Percentiles rank a stretch among this genome's conserved stretches.
phyloP scores from a whole-genome alignment of 2,797 vertebrate genomes.

The Oryzias dopingdopingensis region DNA sequence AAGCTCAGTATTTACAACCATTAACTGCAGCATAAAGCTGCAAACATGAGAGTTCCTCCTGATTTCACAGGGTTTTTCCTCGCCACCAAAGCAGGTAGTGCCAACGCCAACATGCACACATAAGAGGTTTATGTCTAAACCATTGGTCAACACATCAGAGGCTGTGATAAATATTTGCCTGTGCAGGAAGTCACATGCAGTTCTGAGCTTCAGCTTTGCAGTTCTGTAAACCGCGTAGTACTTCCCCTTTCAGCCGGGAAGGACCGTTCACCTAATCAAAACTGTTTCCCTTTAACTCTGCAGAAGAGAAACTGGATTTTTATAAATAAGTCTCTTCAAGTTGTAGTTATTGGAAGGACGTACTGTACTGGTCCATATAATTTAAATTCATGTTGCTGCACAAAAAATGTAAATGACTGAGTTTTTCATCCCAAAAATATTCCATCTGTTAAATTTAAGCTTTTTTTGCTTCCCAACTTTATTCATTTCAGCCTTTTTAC shows the following conservation, averaged over 20 bases:
- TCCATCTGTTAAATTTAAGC: no score
- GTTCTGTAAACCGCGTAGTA: constrained; percentile 30
- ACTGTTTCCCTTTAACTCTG: no score
- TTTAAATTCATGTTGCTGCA: no score
- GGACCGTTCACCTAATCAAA: background rate
- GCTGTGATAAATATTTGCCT: constrained; percentile 55
- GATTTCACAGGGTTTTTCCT: constrained; percentile 1
- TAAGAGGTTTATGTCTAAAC: constrained; percentile 7
- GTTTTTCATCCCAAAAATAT: no score
- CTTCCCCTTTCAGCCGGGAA: constrained; percentile 23
- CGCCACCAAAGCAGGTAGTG: background rate
- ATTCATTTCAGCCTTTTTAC: no score
- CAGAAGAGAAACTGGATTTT: background rate
- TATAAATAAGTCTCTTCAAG: background rate
- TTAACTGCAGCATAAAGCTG: constrained; percentile 25
- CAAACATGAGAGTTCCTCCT: constrained; percentile 11
- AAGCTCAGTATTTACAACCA: constrained; percentile 47
- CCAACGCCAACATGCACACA: background rate
- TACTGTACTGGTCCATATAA: no score
- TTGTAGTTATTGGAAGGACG: no score
- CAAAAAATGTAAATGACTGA: no score
- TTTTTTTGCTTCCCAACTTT: no score
- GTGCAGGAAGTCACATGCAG: constrained; percentile 45
- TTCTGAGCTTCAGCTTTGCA: constrained; percentile 34
- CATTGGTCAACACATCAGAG: constrained; percentile 27